Evolutionary conservation across 2,113 vertebrate species (phyloP).

Genomic region (Turdus rufiventris): DNA sequence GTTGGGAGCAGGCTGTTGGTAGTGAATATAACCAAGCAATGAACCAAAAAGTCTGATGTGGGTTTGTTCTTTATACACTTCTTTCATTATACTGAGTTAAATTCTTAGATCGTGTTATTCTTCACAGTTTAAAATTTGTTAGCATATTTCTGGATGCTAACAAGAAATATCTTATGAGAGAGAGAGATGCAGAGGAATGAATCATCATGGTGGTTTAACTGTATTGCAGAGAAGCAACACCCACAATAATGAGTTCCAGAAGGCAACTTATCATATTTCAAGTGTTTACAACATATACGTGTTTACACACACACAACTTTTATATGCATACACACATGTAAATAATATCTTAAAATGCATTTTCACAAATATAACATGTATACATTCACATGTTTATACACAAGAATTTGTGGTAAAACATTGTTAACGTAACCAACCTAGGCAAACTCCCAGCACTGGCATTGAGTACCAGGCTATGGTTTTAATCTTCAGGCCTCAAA

Average conservation of each 20-base stretch:
- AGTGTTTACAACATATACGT: neutral
- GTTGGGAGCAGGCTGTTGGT: neutral
- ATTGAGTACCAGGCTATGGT: neutral
- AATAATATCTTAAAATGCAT: neutral
- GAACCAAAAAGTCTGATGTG: neutral
- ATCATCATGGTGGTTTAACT: neutral
- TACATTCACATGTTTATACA: neutral
- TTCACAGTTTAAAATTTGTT: neutral
- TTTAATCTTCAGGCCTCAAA: neutral
- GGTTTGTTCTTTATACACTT: neutral
- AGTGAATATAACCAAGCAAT: neutral
- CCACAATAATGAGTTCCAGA: neutral
- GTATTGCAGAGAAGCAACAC: neutral
- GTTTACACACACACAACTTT: neutral
- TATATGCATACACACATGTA: neutral
- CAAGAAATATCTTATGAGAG: neutral
- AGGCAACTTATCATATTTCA: neutral
- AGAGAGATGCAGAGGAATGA: neutral
- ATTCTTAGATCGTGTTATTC: neutral
- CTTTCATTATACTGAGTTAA: neutral
- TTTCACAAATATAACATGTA: neutral
- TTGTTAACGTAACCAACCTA: neutral
- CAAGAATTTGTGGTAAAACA: neutral
- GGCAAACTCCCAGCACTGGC: neutral
- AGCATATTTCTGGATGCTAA: neutral